Evolutionary conservation across 2,113 vertebrate genomes (phyloP), one percentile per base, ranked within the genome.

Genomic region (Poecilia latipinna): DNA sequence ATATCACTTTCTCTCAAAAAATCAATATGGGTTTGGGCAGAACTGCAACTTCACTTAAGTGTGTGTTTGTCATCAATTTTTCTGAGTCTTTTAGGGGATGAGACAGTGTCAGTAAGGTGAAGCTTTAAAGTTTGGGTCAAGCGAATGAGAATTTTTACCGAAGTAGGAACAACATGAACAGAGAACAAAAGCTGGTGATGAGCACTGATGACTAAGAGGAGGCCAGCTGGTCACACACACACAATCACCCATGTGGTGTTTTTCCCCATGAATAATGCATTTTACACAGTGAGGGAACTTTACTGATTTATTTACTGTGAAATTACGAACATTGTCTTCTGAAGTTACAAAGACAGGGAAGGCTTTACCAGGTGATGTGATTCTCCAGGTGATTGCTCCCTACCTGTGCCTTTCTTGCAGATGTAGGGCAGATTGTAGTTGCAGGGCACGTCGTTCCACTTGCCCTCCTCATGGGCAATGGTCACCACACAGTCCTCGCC

Each of bases 361-460:
- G 13, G 44, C 5, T 48, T 48, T 48, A 17, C 44, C 13, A 17
- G 17, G 15, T 33, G 44, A 17, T 8, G 28, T 1, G 3, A 60
- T 29, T 29, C 29, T 2, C 12, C 33, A 73, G 39, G 29, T 29
- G 29, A 73, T 35, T 33, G n/a, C 32, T 29, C 66, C 26, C 37
- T 88, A 98, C 98, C 97, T 94, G 97, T 98, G 88, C 96, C 96
- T 79, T 98, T 99, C 94, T 98, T 99, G 94, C 98, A 99, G 94
- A 98, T 93, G 70, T 98, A 99, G 68, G 98, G 97, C 84, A 99
- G 95, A 90, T 99, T 98, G 93, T 99, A 99, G 95, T 99, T 99
- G 93, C 98, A 99, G 74, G 98, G 98, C 19, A 99, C 97, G 0
- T 99, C 98, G 5, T 98, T 99, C 98, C 98, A 99, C 84, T 96